These are phyloP conservation scores for Bursaphelenchus okinawaensis DNA, from an alignment of 2,888 invertebrate genomes.

Conservation along the genomic window DNA sequence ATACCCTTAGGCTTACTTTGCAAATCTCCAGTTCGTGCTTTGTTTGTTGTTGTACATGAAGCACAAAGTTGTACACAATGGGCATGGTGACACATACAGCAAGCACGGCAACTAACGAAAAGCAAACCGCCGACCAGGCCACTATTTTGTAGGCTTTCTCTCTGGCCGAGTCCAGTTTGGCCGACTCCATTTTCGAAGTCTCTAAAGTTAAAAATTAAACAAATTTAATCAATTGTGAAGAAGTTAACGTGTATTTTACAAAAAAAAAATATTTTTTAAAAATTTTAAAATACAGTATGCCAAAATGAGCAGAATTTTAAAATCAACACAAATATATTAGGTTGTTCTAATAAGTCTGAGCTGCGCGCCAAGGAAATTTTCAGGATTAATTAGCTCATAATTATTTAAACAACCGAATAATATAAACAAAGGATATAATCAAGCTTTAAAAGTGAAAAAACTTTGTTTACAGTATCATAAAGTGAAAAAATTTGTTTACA, in stretches of 20 bases:
- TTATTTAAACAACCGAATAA: too few relatives aligned
- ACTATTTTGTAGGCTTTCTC: constrained; percentile 57
- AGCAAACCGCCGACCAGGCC: constrained; percentile 55
- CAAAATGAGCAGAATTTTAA: too few relatives aligned
- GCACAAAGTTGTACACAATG: constrained; percentile 57
- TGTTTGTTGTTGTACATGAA: constrained; percentile 55
- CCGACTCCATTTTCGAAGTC: neutral
- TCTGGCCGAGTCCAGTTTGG: constrained; percentile 37
- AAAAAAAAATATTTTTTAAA: neutral
- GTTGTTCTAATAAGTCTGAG: too few relatives aligned
- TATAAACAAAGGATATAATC: too few relatives aligned
- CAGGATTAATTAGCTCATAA: too few relatives aligned
- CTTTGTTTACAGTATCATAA: too few relatives aligned
- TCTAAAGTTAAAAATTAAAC: neutral
- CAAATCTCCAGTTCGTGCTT: constrained; percentile 53
- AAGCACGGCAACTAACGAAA: constrained; percentile 54
- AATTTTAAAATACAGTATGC: neutral
- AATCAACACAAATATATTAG: too few relatives aligned
- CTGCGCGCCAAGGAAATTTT: too few relatives aligned
- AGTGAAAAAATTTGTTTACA: too few relatives aligned
- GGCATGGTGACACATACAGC: constrained; percentile 57
- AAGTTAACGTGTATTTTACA: too few relatives aligned
- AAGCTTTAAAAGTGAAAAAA: too few relatives aligned
- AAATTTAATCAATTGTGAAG: too few relatives aligned
- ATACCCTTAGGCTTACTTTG: constrained; percentile 48